Conservation (phyloP, 2,797 vertebrate genomes). For the Carapus acus region DNA sequence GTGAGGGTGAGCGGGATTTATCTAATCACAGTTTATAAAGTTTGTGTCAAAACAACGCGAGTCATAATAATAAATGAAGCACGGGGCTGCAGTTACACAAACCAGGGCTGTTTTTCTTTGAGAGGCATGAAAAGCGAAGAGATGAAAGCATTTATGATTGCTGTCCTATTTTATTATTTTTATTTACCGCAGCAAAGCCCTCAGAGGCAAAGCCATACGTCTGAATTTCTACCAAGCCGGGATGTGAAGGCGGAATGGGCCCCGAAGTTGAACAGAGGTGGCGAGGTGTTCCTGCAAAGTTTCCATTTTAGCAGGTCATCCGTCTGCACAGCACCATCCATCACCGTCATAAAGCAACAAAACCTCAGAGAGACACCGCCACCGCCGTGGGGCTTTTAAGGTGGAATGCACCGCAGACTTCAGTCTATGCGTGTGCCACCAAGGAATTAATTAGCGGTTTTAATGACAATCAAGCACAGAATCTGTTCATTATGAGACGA, state of each 20-base stretch:
- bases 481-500: slow-evolving; percentile 22
- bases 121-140: slow-evolving; percentile 8
- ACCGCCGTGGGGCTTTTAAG: slow-evolving; percentile 25
- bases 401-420: slow-evolving; percentile 20
- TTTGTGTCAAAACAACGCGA: slow-evolving; percentile 14
- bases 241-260: not conserved
- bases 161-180: not conserved
- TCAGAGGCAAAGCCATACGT: slow-evolving; percentile 2
- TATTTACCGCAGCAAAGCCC: slow-evolving; percentile 4
- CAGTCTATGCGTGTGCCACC: not conserved
- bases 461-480: slow-evolving; percentile 13
- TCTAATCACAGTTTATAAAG: not conserved
- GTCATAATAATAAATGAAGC: not conserved
- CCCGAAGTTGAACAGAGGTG: not conserved
- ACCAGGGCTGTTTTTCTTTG: slow-evolving; percentile 12
- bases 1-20: slow-evolving; percentile 12
- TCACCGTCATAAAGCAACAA: slow-evolving; percentile 35
- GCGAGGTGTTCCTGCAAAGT: slow-evolving; percentile 8
- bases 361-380: no score
- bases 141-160: slow-evolving; percentile 11
- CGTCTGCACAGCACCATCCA: slow-evolving; percentile 9
- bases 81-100: slow-evolving; percentile 7
- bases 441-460: slow-evolving; percentile 20
- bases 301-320: slow-evolving; percentile 21
- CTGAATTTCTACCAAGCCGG: not conserved